Percentiles rank a stretch among this genome's conserved stretches.
Conservation (phyloP, 35 echinoderm and acorn worm genomes). For the Patiria miniata region DNA sequence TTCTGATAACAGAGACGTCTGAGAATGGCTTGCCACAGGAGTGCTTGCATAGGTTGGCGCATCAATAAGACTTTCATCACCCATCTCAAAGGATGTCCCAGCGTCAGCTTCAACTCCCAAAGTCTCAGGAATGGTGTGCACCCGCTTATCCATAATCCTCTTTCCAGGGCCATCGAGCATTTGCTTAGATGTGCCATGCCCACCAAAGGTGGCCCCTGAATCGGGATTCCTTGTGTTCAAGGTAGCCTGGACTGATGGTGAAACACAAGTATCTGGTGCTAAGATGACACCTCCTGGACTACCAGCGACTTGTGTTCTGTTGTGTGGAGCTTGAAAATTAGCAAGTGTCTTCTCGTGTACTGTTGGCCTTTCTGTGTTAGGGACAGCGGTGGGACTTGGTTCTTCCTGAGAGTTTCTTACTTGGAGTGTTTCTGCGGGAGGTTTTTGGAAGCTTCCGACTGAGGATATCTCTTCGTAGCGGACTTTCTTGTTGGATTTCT, state of each 20-base stretch:
- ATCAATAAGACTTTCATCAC: not conserved
- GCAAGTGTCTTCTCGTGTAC: not conserved
- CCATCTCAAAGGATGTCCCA: not conserved
- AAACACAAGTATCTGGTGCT: constrained; percentile 9
- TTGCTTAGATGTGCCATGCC: not conserved
- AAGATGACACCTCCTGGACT: not conserved
- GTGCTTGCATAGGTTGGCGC: constrained; percentile 9
- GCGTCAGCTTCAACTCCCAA: not conserved
- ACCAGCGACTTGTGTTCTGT: too few species aligned
- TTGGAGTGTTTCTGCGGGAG: not conserved
- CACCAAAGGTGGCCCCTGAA: not conserved
- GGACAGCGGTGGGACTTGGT: too few species aligned
- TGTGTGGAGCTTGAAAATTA: too few species aligned
- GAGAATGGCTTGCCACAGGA: not conserved
- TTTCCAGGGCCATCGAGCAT: not conserved
- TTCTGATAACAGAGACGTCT: too few species aligned
- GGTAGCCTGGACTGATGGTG: not conserved
- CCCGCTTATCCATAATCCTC: not conserved
- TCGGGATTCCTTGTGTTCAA: not conserved
- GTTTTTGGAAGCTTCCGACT: not conserved
- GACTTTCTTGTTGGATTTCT: constrained; percentile 9
- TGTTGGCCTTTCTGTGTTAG: not conserved
- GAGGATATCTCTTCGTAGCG: not conserved
- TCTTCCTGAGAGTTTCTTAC: too few species aligned
- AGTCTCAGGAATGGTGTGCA: not conserved